These are phyloP conservation scores for Cassiopea andromeda DNA, from an alignment of 30 jellyfish, hydroid and myxozoan species.

Conservation along the genomic window DNA sequence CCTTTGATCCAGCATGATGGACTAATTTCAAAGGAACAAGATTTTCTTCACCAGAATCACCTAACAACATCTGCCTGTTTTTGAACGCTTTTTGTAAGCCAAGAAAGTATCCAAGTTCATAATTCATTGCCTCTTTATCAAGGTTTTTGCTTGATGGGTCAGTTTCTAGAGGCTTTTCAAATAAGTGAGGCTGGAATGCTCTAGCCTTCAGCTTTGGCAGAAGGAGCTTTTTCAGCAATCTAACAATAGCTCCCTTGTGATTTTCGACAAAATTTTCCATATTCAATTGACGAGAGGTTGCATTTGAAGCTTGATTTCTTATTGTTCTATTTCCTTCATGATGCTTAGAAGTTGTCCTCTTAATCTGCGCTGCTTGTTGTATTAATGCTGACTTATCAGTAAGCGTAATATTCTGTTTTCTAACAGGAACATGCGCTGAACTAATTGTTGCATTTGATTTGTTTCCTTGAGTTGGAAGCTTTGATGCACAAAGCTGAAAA, in stretches of 20 bases:
- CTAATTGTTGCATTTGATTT: background rate
- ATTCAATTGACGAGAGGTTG: constrained; percentile 27
- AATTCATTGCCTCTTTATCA: constrained; percentile 75
- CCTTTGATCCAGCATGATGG: background rate
- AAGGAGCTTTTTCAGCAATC: constrained; percentile 29
- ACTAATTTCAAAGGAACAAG: constrained; percentile 45
- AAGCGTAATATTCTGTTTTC: background rate
- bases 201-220: constrained; percentile 71
- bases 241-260: constrained; percentile 65
- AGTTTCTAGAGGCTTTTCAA: background rate
- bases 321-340: constrained; percentile 4
- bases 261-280: constrained; percentile 39
- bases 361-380: constrained; percentile 5
- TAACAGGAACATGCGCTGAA: background rate
- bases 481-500: constrained; percentile 8
- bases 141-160: constrained; percentile 49
- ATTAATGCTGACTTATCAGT: background rate
- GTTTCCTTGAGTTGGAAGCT: background rate
- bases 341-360: background rate
- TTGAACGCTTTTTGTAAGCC: constrained; percentile 70
- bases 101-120: constrained; percentile 67
- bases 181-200: constrained; percentile 38
- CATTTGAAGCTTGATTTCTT: constrained; percentile 8
- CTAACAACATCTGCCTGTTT: constrained; percentile 45
- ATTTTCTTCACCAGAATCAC: constrained; percentile 11